A percentile compares a stretch with the other conserved stretches of the same genome.
Conservation (phyloP, 2,888 invertebrate species). For the Xestobium rufovillosum region DNA sequence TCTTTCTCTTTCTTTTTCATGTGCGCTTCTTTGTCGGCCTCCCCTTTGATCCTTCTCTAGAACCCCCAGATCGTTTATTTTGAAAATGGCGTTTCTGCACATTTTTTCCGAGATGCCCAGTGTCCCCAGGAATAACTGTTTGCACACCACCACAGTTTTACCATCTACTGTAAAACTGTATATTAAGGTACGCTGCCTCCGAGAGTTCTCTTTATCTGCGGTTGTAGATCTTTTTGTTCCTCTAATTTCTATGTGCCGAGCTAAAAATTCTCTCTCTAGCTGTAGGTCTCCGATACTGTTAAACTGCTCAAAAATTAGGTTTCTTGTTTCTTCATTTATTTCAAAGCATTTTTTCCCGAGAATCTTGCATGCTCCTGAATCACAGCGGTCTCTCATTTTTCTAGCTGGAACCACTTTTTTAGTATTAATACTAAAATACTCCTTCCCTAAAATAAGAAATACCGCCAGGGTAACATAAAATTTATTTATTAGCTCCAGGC, state of each 20-base stretch:
- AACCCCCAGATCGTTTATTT: slow-evolving; percentile 10
- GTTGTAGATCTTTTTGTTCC: slow-evolving; percentile 13
- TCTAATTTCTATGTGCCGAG: slow-evolving; percentile 9
- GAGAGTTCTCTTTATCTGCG: slow-evolving; percentile 11
- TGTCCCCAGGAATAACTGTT: slow-evolving; percentile 15
- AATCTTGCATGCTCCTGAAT: slow-evolving; percentile 10
- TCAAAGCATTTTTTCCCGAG: slow-evolving; percentile 11
- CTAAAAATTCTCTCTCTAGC: slow-evolving; percentile 16
- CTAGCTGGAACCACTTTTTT: slow-evolving; percentile 14
- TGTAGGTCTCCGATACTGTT: slow-evolving; percentile 11
- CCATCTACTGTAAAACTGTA: slow-evolving; percentile 12
- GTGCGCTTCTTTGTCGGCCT: slow-evolving; percentile 7
- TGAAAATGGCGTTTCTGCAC: slow-evolving; percentile 10
- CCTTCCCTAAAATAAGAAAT: too few species aligned
- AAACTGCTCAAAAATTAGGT: slow-evolving; percentile 12
- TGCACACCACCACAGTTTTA: slow-evolving; percentile 13
- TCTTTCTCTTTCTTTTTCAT: too few species aligned
- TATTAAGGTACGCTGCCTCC: slow-evolving; percentile 12
- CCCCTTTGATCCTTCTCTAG: slow-evolving; percentile 9
- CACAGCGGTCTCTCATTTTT: slow-evolving; percentile 12
- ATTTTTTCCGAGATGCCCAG: slow-evolving; percentile 12
- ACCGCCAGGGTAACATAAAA: too few species aligned
- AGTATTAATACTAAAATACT: slow-evolving; percentile 12
- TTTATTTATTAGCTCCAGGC: too few species aligned
- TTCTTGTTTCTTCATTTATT: slow-evolving; percentile 11